A percentile compares a stretch with the other conserved stretches of the same genome.
These are phyloP conservation scores for Pollenia labialis DNA, from an alignment of 2,888 invertebrate genomes.

Conservation along the genomic window DNA sequence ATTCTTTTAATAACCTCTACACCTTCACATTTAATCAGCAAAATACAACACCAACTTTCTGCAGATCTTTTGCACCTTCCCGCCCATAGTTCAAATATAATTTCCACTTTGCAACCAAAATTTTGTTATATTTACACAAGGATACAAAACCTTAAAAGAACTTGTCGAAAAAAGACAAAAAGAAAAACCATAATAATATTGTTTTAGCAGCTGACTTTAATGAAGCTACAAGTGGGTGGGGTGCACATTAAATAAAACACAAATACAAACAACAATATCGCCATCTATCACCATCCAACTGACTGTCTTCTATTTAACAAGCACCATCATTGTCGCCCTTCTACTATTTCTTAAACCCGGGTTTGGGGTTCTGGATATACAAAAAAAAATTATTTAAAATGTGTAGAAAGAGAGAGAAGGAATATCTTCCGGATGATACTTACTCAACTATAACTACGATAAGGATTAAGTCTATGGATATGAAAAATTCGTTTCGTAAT, in stretches of 20 bases:
- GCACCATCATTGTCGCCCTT: slow-evolving; percentile 69
- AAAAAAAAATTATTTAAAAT: slow-evolving; percentile 40
- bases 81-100: neutral
- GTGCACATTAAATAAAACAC: slow-evolving; percentile 13
- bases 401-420: neutral
- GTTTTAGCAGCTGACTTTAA: slow-evolving; percentile 62
- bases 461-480: neutral
- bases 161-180: neutral
- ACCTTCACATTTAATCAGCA: too few species aligned
- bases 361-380: slow-evolving; percentile 47
- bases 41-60: neutral
- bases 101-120: slow-evolving; percentile 48
- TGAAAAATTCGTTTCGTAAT: too few species aligned
- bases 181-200: slow-evolving; percentile 26
- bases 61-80: neutral
- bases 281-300: neutral
- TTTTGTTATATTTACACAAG: slow-evolving; percentile 15
- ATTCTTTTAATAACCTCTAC: too few species aligned
- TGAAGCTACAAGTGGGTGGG: slow-evolving; percentile 73
- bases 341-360: slow-evolving; percentile 61
- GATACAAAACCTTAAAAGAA: slow-evolving; percentile 14
- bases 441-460: neutral
- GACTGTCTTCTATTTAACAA: slow-evolving; percentile 36
- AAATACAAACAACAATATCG: slow-evolving; percentile 29
- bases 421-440: neutral